These are phyloP conservation scores for Andrena praecox DNA, from an alignment of 2,888 invertebrate species.

Conservation along the genomic window DNA sequence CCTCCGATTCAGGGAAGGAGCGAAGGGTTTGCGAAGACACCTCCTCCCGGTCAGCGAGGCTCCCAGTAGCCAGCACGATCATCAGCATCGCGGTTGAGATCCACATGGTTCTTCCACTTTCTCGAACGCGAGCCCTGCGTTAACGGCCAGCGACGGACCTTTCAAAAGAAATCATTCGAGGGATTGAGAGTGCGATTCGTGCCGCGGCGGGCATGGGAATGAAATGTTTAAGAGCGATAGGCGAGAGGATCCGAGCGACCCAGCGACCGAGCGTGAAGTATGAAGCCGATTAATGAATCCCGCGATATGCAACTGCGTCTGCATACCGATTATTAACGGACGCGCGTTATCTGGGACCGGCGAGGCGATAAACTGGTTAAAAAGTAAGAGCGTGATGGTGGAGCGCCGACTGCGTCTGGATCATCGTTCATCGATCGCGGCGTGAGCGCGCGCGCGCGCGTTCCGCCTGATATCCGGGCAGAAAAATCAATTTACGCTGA, in stretches of 20 bases:
- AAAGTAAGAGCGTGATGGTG: slow-evolving; percentile 4
- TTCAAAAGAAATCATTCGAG: not conserved
- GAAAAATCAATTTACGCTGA: slow-evolving; percentile 59
- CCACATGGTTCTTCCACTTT: slow-evolving; percentile 47
- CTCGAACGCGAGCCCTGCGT: not conserved
- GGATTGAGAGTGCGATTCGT: not conserved
- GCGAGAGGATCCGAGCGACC: not conserved
- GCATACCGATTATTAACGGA: not conserved
- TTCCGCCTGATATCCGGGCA: slow-evolving; percentile 20
- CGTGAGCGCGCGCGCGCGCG: slow-evolving; percentile 2
- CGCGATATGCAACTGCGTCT: not conserved
- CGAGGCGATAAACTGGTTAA: slow-evolving; percentile 13
- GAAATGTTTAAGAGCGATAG: too few species aligned
- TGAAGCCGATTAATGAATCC: not conserved
- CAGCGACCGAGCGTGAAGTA: slow-evolving; percentile 9
- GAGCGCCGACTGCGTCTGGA: slow-evolving; percentile 1
- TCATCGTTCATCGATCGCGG: slow-evolving; percentile 17
- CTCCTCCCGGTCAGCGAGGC: slow-evolving; percentile 11
- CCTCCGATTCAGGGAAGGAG: not conserved
- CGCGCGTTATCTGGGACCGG: slow-evolving; percentile 16
- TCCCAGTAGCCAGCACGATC: not conserved
- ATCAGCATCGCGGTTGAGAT: slow-evolving; percentile 15
- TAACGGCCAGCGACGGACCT: not conserved
- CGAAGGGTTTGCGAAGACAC: not conserved
- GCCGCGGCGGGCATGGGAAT: too few species aligned